Evolutionary conservation across 2,888 invertebrate species (phyloP).

Genomic region (Drosophila mimica): DNA sequence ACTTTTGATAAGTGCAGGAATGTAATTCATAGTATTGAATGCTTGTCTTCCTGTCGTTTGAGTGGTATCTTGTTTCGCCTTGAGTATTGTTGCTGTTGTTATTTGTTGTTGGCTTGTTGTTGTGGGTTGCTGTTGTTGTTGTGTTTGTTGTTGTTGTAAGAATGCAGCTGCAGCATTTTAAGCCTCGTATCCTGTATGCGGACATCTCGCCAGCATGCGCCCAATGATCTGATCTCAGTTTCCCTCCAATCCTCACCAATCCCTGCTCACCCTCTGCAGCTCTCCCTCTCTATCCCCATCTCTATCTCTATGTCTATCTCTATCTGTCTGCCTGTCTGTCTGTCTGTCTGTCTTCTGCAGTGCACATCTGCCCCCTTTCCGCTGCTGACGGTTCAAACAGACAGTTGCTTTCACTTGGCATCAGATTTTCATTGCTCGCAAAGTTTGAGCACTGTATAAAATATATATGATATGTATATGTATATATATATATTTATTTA

Average conservation of each 20-base stretch:
- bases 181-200: conserved; percentile 52
- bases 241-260: background rate
- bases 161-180: conserved; percentile 57
- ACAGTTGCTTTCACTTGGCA: conserved; percentile 53
- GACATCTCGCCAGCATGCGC: conserved; percentile 43
- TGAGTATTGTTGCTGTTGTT: conserved; percentile 10
- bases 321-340: too few relatives aligned
- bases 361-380: background rate
- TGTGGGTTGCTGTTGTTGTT: conserved; percentile 1
- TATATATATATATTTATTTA: background rate
- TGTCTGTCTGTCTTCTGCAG: conserved; percentile 1
- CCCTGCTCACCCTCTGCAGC: background rate
- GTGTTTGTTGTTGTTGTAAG: conserved; percentile 19
- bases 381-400: conserved; percentile 26
- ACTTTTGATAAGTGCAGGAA: background rate
- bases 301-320: background rate
- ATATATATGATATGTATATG: background rate
- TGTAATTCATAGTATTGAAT: background rate
- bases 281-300: background rate
- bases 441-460: conserved; percentile 64
- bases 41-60: background rate
- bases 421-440: conserved; percentile 55
- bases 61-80: background rate
- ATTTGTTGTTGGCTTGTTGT: conserved; percentile 1
- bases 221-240: conserved; percentile 9